Percentiles rank a stretch among this genome's conserved stretches.
phyloP scores from a whole-genome alignment of 2,113 vertebrate species.

The Zosterops pallidus region DNA sequence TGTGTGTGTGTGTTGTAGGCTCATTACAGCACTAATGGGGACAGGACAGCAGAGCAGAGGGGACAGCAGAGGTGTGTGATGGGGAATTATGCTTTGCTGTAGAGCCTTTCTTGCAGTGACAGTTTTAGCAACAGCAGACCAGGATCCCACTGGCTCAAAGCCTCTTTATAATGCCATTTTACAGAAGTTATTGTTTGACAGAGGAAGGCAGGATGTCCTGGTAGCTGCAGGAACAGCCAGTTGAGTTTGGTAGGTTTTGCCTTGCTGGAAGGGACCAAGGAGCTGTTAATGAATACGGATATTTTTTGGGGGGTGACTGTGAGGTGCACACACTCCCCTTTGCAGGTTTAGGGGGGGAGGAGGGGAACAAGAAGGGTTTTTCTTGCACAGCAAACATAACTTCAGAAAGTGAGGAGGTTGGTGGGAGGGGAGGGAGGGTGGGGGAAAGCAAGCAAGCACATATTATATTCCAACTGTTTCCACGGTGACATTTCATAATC shows the following conservation, averaged over 20 bases:
- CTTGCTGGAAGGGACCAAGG: not conserved
- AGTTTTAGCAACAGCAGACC: not conserved
- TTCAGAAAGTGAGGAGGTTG: conserved; percentile 43
- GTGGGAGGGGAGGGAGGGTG: conserved; percentile 13
- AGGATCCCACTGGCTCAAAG: conserved; percentile 2
- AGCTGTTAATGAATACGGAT: not conserved
- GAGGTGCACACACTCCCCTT: not conserved
- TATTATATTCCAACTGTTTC: conserved; percentile 75
- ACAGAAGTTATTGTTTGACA: not conserved
- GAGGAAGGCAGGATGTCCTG: not conserved
- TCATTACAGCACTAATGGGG: conserved; percentile 36
- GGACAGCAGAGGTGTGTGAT: not conserved
- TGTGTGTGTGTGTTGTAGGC: not conserved
- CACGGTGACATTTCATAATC: conserved; percentile 79
- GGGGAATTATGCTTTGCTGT: not conserved
- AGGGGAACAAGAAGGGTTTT: not conserved
- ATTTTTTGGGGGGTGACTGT: not conserved
- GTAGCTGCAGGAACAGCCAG: not conserved
- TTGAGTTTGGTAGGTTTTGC: not conserved
- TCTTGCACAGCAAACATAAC: conserved; percentile 19
- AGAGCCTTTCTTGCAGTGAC: not conserved
- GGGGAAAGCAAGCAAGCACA: conserved; percentile 15
- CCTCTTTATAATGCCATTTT: not conserved
- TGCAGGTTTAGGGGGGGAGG: not conserved
- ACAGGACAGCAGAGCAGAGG: not conserved